Conservation (phyloP, 2,888 invertebrate genomes). For the Lasioglossum morio region DNA sequence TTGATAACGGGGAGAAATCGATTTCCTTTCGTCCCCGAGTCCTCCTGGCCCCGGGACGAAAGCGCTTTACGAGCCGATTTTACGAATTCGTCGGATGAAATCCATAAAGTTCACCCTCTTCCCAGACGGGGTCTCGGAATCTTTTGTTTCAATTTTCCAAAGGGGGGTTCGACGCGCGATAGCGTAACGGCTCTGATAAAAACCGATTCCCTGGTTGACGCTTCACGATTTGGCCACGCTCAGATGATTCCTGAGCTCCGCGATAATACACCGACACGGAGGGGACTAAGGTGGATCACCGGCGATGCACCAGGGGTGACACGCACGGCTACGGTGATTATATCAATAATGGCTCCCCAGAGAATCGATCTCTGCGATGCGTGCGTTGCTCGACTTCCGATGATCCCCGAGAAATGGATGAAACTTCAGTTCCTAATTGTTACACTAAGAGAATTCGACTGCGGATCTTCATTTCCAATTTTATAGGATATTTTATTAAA, state of each 20-base stretch:
- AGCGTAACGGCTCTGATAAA: constrained; percentile 54
- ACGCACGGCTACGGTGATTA: constrained; percentile 79
- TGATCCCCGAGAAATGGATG: background rate
- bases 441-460: background rate
- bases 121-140: constrained; percentile 16
- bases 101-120: constrained; percentile 49
- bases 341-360: constrained; percentile 79
- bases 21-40: constrained; percentile 37
- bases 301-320: constrained; percentile 73
- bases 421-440: background rate
- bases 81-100: constrained; percentile 53
- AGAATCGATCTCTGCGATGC: constrained; percentile 71
- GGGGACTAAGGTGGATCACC: constrained; percentile 67
- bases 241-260: constrained; percentile 37
- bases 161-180: constrained; percentile 42
- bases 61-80: constrained; percentile 56
- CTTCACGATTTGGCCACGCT: constrained; percentile 37
- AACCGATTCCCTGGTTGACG: constrained; percentile 31
- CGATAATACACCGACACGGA: constrained; percentile 58
- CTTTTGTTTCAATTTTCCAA: constrained; percentile 62
- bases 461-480: background rate
- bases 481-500: background rate
- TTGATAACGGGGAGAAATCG: constrained; percentile 74
- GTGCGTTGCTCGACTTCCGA: background rate
- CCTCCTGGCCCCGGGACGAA: constrained; percentile 27